Evolutionary conservation across 2,113 vertebrate genomes (phyloP).

Genomic region (Zingel zingel): DNA sequence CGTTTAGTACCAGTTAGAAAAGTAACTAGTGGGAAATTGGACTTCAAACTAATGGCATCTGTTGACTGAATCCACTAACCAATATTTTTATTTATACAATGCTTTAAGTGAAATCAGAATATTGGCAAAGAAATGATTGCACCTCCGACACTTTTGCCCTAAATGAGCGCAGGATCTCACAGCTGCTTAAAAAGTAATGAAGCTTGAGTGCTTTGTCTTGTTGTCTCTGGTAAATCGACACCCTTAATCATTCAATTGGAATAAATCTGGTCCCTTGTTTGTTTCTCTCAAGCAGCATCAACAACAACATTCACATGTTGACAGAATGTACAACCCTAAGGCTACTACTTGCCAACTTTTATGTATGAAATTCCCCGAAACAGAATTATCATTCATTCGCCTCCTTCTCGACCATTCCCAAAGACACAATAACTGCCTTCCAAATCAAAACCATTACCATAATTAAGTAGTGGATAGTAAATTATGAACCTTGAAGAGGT

Average conservation of each 20-base stretch:
- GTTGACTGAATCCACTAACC: neutral
- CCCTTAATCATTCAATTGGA: constrained; percentile 66
- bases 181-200: constrained; percentile 78
- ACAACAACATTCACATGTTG: constrained; percentile 52
- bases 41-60: neutral
- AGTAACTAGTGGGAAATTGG: neutral
- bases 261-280: constrained; percentile 68
- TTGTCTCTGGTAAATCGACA: constrained; percentile 66
- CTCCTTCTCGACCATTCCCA: constrained; percentile 9
- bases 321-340: constrained; percentile 43
- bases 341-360: neutral
- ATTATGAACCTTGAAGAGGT: constrained; percentile 30
- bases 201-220: constrained; percentile 77
- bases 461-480: constrained; percentile 54
- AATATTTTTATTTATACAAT: constrained; percentile 6
- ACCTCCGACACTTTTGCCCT: constrained; percentile 15
- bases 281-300: constrained; percentile 55
- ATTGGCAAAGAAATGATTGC: constrained; percentile 26
- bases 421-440: constrained; percentile 6
- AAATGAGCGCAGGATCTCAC: constrained; percentile 35
- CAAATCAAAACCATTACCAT: constrained; percentile 58
- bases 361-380: constrained; percentile 24
- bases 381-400: constrained; percentile 37
- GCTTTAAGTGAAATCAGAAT: constrained; percentile 19
- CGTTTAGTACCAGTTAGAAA: constrained; percentile 21